phyloP scores from a whole-genome alignment of 2,797 vertebrate genomes.

The Triplophysa yarkandensis region DNA sequence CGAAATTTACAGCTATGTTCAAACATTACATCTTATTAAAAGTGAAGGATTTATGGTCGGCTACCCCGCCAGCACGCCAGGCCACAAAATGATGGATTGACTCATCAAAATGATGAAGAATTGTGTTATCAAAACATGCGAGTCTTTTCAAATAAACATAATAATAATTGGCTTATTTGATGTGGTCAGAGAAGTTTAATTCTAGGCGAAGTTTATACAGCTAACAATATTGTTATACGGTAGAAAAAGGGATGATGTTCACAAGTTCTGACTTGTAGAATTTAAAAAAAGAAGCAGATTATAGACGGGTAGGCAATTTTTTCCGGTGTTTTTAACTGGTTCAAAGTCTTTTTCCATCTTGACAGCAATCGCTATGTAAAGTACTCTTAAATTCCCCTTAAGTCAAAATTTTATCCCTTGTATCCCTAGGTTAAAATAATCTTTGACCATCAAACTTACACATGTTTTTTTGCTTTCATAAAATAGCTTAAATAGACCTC shows the following conservation, averaged over 20 bases:
- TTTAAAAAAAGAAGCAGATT: too few species aligned
- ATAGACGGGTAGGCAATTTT: too few species aligned
- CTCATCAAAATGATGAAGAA: constrained; percentile 20
- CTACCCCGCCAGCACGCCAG: constrained; percentile 5
- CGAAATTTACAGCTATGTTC: constrained; percentile 15
- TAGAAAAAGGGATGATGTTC: background rate
- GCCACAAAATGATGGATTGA: constrained; percentile 13
- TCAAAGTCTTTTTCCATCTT: too few species aligned
- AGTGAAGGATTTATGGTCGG: constrained; percentile 7
- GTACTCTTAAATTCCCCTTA: too few species aligned
- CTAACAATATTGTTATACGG: background rate
- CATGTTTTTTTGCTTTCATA: too few species aligned
- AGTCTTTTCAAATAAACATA: background rate
- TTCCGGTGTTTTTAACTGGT: too few species aligned
- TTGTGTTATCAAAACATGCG: background rate
- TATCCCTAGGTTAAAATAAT: too few species aligned
- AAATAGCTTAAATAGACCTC: too few species aligned
- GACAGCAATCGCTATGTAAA: too few species aligned
- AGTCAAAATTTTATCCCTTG: too few species aligned
- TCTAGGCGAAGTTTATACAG: background rate
- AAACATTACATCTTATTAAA: constrained; percentile 24
- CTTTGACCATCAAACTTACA: too few species aligned
- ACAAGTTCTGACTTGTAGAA: too few species aligned
- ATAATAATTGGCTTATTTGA: background rate
- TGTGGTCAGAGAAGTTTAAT: background rate